Evolutionary conservation across 1,140 invertebrate species (phyloP), one percentile per base, ranked within the genome.

Genomic region (Mylabris phalerata): DNA sequence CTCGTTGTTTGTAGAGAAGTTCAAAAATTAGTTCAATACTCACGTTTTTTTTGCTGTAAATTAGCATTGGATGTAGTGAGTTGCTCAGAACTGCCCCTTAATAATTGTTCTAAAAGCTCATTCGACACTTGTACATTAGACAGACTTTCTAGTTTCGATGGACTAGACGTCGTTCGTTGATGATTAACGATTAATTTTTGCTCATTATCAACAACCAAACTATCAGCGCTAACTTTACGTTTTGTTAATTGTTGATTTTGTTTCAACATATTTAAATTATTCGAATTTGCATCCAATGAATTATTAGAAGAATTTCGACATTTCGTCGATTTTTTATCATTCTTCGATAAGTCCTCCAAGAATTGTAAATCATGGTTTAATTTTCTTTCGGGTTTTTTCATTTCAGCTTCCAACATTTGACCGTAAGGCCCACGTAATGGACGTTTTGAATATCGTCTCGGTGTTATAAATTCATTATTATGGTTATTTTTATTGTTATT

Each of bases 321-420:
- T 48, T 68, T 54, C 5, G 54, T 42, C 42, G 57, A 47, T 48
- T 69, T 67, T 45, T 59, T 59, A 41, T 66, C 56, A 48, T 66
- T 59, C 41, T 69, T 41, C 19, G 60, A 55, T 55, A 72, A 66
- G 57, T 78, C 78, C 57, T 75, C 75, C 9, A 81, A 63, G 66
- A 80, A 82, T 63, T 75, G 78, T 24, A 83, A 73, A 39, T 83
- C 79, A 58, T 79, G 79, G 51, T 76, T 76, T 57, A 77, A 69
- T 70, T 81, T 79, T 38, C 74, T 71, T 62, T 82, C 81, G 0
- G 84, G 82, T 68, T 88, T 88, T 48, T 86, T 88, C 84, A 90
- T 89, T 73, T 90, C 87, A 2, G 87, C 86, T 70, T 90, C 88
- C 9, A 91, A 75, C 87, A 90, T 90, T 71, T 89, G 86, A 0